A percentile compares a stretch with the other conserved stretches of the same genome.
Conservation (phyloP, 2,797 vertebrate species). For the Neostethus bicornis region DNA sequence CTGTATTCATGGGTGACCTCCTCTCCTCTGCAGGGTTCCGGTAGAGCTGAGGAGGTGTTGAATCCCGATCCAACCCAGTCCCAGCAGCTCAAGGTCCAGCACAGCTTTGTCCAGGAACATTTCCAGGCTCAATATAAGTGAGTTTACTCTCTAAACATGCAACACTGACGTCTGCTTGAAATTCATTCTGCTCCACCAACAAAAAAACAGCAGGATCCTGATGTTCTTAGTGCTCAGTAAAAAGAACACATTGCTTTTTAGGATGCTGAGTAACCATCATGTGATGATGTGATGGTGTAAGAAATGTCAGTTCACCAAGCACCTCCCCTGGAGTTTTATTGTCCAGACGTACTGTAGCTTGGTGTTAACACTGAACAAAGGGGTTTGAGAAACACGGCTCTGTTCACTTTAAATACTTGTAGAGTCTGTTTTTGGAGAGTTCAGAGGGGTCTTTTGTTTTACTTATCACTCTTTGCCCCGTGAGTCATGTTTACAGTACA, state of each 20-base stretch:
- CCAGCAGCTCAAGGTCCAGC: slow-evolving; percentile 57
- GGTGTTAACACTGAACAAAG: not conserved
- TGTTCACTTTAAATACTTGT: not conserved
- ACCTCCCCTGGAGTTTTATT: slow-evolving; percentile 1
- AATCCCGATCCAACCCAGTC: slow-evolving; percentile 49
- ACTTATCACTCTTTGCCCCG: not conserved
- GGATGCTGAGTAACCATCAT: not conserved
- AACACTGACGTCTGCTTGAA: slow-evolving; percentile 8
- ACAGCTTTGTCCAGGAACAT: slow-evolving; percentile 94
- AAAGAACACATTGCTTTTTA: not conserved
- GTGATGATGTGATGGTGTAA: not conserved
- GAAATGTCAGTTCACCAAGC: slow-evolving; percentile 1
- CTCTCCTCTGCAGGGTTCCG: slow-evolving; percentile 73
- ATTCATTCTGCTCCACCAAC: not conserved
- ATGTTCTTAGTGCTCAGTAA: not conserved
- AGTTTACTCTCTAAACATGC: slow-evolving; percentile 46
- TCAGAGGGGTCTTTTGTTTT: slow-evolving; percentile 1
- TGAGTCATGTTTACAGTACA: slow-evolving; percentile 23
- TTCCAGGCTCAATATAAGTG: slow-evolving; percentile 99
- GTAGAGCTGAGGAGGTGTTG: slow-evolving; percentile 61
- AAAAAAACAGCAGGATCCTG: slow-evolving; percentile 1
- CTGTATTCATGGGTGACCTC: slow-evolving; percentile 21
- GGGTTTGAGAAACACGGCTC: not conserved
- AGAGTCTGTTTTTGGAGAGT: not conserved
- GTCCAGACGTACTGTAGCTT: not conserved